These are phyloP conservation scores for Mesoclemmys tuberculata DNA, from an alignment of 2,113 vertebrate genomes.

Conservation along the genomic window DNA sequence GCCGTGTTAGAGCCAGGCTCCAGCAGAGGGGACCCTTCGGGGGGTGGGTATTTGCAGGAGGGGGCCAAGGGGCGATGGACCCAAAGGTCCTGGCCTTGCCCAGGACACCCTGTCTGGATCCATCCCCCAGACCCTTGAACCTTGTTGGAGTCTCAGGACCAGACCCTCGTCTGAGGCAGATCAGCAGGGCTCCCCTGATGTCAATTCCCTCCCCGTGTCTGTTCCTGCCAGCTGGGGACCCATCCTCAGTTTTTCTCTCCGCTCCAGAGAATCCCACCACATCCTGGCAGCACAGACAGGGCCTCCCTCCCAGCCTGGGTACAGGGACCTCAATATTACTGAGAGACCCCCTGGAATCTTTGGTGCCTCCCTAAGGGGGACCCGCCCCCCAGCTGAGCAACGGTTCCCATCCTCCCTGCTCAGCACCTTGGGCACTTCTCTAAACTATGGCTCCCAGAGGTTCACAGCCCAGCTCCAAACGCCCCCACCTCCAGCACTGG, in stretches of 20 bases:
- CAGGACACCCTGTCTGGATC: rapidly evolving
- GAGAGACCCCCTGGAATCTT: no score
- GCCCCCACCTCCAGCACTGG: not conserved
- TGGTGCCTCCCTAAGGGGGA: no score
- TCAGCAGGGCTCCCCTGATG: not conserved
- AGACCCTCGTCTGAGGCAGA: not conserved
- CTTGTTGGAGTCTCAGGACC: not conserved
- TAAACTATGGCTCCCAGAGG: not conserved
- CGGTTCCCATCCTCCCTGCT: not conserved
- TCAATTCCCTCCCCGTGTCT: not conserved
- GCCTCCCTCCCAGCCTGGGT: not conserved
- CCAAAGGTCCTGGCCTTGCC: not conserved
- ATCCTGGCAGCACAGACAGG: not conserved
- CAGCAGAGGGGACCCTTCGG: rapidly evolving
- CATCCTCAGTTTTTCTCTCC: not conserved
- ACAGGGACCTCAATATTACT: no score
- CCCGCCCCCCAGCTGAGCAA: no score
- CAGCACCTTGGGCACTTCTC: no score
- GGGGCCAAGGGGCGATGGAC: not conserved
- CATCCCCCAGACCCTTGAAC: rapidly evolving
- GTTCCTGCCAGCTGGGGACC: not conserved
- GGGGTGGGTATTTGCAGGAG: rapidly evolving
- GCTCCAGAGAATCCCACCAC: not conserved
- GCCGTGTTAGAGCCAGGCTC: rapidly evolving
- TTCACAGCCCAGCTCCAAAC: not conserved